A percentile compares a stretch with the other conserved stretches of the same genome.
Conservation (phyloP, 2,888 invertebrate species). For the Rhingia campestris region DNA sequence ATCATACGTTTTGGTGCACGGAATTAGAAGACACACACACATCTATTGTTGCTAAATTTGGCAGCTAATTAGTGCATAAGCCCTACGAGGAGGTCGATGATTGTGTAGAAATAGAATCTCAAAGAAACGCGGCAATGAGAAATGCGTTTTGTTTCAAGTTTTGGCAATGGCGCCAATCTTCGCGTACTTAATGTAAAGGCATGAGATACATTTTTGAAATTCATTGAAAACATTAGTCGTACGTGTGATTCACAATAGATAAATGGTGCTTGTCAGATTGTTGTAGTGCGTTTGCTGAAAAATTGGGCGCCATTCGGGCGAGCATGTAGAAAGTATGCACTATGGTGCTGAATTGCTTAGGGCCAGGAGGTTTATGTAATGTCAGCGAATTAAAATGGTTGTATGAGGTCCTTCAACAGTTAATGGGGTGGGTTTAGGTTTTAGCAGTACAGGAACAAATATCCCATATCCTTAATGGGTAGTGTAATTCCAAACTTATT, state of each 20-base stretch:
- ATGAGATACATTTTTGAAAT: constrained; percentile 52
- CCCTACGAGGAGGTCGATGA: constrained; percentile 61
- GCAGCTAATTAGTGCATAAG: constrained; percentile 60
- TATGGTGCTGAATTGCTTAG: background rate
- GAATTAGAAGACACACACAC: constrained; percentile 39
- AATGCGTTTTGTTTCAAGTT: constrained; percentile 43
- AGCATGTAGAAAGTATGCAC: background rate
- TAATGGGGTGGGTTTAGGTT: too few species aligned
- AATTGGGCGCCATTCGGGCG: constrained; percentile 45
- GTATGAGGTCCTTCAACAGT: too few species aligned
- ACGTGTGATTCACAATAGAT: constrained; percentile 43
- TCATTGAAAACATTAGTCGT: constrained; percentile 52
- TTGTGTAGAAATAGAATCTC: constrained; percentile 51
- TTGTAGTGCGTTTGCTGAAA: constrained; percentile 5
- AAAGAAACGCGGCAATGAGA: constrained; percentile 53
- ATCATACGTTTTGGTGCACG: constrained; percentile 22
- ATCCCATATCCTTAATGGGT: too few species aligned
- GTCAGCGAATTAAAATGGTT: too few species aligned
- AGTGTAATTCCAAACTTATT: too few species aligned
- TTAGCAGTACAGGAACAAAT: too few species aligned
- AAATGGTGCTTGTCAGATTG: constrained; percentile 41
- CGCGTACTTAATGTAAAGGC: constrained; percentile 1
- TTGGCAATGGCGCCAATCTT: constrained; percentile 67
- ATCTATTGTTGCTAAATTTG: constrained; percentile 60
- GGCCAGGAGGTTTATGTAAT: background rate